These are phyloP conservation scores for Lomographa bimaculata DNA, from an alignment of 2,888 invertebrate genomes.

Conservation along the genomic window DNA sequence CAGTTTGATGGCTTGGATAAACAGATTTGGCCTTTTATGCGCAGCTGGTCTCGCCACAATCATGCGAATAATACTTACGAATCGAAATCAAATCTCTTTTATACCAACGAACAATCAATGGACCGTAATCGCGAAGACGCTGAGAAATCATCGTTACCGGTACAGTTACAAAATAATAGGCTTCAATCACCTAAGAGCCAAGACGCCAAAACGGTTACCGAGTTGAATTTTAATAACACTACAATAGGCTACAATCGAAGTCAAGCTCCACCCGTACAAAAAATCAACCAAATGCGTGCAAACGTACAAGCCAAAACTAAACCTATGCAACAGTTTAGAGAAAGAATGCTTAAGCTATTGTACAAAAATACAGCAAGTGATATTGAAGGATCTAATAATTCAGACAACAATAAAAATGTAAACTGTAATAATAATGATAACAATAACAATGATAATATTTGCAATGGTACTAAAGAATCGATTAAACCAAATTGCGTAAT, in stretches of 20 bases:
- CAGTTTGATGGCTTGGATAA: slow-evolving; percentile 61
- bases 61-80: too few species aligned
- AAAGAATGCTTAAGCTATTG: slow-evolving; percentile 59
- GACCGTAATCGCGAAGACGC: slow-evolving; percentile 9
- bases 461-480: slow-evolving; percentile 28
- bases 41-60: slow-evolving; percentile 55
- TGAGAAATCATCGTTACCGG: slow-evolving; percentile 13
- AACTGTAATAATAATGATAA: slow-evolving; percentile 2
- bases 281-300: slow-evolving; percentile 28
- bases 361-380: slow-evolving; percentile 49
- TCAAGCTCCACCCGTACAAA: slow-evolving; percentile 17
- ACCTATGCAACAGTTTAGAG: slow-evolving; percentile 52
- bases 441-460: slow-evolving; percentile 25
- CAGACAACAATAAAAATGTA: slow-evolving; percentile 18
- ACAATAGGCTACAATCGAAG: slow-evolving; percentile 25
- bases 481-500: too few species aligned
- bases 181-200: slow-evolving; percentile 5
- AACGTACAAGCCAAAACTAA: slow-evolving; percentile 32
- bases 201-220: slow-evolving; percentile 7
- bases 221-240: slow-evolving; percentile 9
- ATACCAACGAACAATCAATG: slow-evolving; percentile 9
- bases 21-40: slow-evolving; percentile 71
- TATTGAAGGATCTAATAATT: slow-evolving; percentile 18
- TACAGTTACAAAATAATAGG: slow-evolving; percentile 4
- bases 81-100: background rate